Evolutionary conservation across 30 jellyfish, hydroid and myxozoan species (phyloP).

Genomic region (Catostylus mosaicus): DNA sequence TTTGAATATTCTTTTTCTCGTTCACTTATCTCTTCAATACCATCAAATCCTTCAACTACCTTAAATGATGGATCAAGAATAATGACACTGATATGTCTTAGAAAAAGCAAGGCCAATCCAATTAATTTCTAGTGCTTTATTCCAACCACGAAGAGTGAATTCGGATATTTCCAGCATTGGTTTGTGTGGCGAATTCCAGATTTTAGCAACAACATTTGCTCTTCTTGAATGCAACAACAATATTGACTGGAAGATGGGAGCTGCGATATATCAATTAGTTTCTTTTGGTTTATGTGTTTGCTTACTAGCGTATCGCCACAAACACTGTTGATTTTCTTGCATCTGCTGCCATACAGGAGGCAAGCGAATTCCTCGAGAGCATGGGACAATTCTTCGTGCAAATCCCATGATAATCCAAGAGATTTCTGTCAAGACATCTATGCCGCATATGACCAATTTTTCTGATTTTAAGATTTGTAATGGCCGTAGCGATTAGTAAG

Average conservation of each 20-base stretch:
- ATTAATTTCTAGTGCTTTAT: neutral
- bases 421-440: no score
- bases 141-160: neutral
- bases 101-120: neutral
- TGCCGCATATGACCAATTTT: no score
- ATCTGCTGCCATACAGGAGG: no score
- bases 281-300: slow-evolving; percentile 6
- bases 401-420: no score
- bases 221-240: no score
- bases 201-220: no score
- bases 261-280: neutral
- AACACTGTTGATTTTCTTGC: no score
- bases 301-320: neutral
- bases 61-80: slow-evolving; percentile 1
- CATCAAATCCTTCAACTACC: neutral
- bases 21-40: neutral
- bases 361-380: no score
- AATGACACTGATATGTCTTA: neutral
- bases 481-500: no score
- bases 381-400: no score
- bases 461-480: no score
- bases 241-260: no score
- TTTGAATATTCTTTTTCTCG: neutral
- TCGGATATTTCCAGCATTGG: neutral
- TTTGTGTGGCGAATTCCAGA: neutral